Conservation (phyloP, 2,113 vertebrate species). For the Sebastes fasciatus region DNA sequence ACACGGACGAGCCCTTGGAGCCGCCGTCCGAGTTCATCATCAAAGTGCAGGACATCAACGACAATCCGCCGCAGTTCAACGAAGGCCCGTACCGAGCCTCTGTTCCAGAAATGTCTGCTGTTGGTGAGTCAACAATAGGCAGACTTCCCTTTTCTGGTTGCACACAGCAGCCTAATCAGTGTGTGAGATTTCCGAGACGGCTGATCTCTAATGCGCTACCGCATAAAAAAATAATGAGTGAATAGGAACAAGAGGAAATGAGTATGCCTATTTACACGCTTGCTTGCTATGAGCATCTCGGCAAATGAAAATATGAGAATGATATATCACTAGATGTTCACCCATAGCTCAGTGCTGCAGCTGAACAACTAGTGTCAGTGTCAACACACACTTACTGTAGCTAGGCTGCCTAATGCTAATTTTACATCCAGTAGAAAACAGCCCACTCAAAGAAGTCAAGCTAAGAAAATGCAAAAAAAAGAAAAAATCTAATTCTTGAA, state of each 20-base stretch:
- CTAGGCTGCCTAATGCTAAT: neutral
- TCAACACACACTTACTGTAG: constrained; percentile 22
- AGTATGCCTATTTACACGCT: constrained; percentile 64
- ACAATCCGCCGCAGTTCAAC: constrained; percentile 95
- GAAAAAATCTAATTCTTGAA: neutral
- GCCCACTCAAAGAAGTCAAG: constrained; percentile 23
- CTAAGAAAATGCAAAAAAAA: constrained; percentile 1
- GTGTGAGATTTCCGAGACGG: constrained; percentile 56
- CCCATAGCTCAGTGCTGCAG: constrained; percentile 22
- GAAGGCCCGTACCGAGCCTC: constrained; percentile 94
- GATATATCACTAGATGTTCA: constrained; percentile 57
- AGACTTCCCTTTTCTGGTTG: constrained; percentile 17
- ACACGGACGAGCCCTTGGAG: constrained; percentile 93
- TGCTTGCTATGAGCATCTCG: constrained; percentile 34
- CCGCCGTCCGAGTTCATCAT: constrained; percentile 99
- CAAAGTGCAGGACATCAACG: constrained; percentile 99
- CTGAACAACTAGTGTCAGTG: constrained; percentile 19
- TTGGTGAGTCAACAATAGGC: constrained; percentile 87
- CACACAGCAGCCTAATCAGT: constrained; percentile 57
- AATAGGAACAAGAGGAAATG: constrained; percentile 61
- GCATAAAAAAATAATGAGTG: constrained; percentile 73
- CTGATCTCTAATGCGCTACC: constrained; percentile 69
- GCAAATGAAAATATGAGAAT: constrained; percentile 58
- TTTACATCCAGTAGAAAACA: neutral
- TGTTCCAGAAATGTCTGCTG: constrained; percentile 95